Conservation (phyloP, 1,140 invertebrate genomes). For the Drosophila orosa region DNA sequence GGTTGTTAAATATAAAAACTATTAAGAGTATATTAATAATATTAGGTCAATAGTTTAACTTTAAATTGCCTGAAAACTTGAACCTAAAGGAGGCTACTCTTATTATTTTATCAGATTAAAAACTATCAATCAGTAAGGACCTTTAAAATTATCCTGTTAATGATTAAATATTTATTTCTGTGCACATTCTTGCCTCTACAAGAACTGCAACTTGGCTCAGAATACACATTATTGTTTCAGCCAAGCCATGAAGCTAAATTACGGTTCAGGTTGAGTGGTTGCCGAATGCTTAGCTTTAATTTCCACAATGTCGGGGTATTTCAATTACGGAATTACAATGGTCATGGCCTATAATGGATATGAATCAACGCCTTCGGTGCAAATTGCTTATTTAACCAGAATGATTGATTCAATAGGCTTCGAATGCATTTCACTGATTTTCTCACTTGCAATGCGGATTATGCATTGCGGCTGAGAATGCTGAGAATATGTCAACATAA, state of each 20-base stretch:
- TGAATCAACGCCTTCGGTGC: conserved; percentile 49
- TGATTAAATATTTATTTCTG: conserved; percentile 1
- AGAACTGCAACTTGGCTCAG: conserved; percentile 9
- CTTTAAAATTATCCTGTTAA: neutral
- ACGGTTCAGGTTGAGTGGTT: conserved; percentile 19
- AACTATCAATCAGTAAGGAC: fast-evolving
- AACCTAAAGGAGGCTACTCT: neutral
- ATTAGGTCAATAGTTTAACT: neutral
- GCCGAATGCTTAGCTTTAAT: conserved; percentile 44
- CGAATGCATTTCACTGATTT: conserved; percentile 29
- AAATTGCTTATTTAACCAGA: conserved; percentile 50
- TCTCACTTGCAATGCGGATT: conserved; percentile 37
- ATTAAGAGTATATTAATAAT: neutral
- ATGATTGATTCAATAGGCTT: conserved; percentile 62
- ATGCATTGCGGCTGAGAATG: conserved; percentile 22
- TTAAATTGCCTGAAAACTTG: neutral
- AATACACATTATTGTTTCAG: conserved; percentile 36
- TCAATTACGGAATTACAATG: conserved; percentile 52
- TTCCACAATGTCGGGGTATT: conserved; percentile 51
- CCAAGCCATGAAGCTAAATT: conserved; percentile 42
- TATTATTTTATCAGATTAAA: no score
- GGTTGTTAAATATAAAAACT: neutral
- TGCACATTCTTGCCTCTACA: neutral
- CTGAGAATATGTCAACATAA: conserved; percentile 17
- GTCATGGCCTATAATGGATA: conserved; percentile 6